Conservation (phyloP, 2,888 invertebrate genomes). For the Loripinus fragilis region DNA sequence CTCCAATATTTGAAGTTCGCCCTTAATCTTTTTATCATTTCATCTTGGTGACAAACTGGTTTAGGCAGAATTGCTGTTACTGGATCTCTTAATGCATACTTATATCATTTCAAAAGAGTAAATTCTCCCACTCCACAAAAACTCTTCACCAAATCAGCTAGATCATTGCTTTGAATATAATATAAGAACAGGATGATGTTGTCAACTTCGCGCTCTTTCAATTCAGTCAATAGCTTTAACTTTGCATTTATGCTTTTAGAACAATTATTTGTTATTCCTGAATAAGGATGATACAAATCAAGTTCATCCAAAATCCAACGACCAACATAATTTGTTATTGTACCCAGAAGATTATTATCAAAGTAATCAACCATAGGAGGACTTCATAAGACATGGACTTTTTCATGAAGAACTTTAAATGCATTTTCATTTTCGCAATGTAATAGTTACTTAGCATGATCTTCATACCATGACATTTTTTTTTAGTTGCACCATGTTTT, state of each 20-base stretch:
- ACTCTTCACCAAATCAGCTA: conserved; percentile 4
- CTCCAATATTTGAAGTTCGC: neutral
- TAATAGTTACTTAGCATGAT: neutral
- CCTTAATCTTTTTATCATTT: neutral
- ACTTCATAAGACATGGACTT: conserved; percentile 11
- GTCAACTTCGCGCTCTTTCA: conserved; percentile 35
- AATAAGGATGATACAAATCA: conserved; percentile 30
- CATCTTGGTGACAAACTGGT: conserved; percentile 23
- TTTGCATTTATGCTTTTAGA: conserved; percentile 34
- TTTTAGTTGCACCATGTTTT: neutral
- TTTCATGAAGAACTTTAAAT: neutral
- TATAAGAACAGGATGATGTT: conserved; percentile 27
- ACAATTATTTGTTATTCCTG: conserved; percentile 37
- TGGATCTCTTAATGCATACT: conserved; percentile 19
- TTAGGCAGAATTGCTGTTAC: neutral
- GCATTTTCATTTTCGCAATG: neutral
- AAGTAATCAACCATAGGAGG: conserved; percentile 23
- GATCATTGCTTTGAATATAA: conserved; percentile 25
- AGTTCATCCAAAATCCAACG: conserved; percentile 28
- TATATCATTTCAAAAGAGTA: neutral
- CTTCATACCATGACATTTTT: neutral
- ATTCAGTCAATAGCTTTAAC: conserved; percentile 26
- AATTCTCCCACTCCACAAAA: conserved; percentile 19
- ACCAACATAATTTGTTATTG: neutral
- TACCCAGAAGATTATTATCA: conserved; percentile 18